These are phyloP conservation scores for Battus philenor DNA, from an alignment of 1,140 invertebrate species.

Conservation along the genomic window DNA sequence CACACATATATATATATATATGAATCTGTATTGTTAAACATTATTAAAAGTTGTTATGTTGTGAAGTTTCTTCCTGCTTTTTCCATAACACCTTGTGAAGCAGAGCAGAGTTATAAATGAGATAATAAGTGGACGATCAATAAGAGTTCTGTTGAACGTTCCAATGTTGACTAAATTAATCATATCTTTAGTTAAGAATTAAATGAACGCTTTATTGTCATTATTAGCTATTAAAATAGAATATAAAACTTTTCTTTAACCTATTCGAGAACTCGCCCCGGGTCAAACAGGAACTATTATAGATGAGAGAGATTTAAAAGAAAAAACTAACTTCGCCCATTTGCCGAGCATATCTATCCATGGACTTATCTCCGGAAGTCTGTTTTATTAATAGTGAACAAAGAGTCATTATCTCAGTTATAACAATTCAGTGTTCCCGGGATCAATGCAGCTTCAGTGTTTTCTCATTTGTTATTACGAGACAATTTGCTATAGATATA, in stretches of 20 bases:
- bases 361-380: conserved; percentile 3
- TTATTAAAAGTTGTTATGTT: no score
- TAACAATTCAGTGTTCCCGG: not conserved
- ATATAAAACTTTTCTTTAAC: not conserved
- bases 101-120: no score
- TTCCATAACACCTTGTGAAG: no score
- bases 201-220: no score
- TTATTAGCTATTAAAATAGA: no score
- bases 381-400: conserved; percentile 9
- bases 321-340: not conserved
- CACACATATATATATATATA: no score
- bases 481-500: not conserved
- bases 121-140: no score
- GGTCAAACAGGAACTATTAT: not conserved
- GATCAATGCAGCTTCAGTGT: not conserved
- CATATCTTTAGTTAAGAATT: no score
- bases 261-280: not conserved
- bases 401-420: conserved; percentile 2
- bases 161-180: no score
- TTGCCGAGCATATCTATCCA: conserved; percentile 5
- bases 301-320: conserved; percentile 2
- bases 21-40: no score
- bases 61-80: no score
- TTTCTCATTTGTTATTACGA: conserved; percentile 6
- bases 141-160: no score